Evolutionary conservation across 2,113 vertebrate genomes (phyloP).

Genomic region (Macroglossus sobrinus): DNA sequence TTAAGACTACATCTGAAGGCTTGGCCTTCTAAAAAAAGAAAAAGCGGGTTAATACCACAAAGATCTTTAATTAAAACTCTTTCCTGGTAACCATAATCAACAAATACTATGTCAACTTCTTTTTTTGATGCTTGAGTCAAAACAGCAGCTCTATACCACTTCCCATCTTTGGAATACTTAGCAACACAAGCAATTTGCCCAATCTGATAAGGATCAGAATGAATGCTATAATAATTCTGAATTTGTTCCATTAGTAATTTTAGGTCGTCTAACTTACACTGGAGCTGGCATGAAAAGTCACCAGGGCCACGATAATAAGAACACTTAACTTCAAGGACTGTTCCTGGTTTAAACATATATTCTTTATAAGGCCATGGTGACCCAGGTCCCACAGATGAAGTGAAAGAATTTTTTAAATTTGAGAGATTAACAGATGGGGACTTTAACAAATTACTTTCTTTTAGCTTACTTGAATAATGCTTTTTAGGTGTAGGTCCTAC

Average conservation of each 20-base stretch:
- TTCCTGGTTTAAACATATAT: slow-evolving; percentile 84
- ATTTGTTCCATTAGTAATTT: slow-evolving; percentile 86
- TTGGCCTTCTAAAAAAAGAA: slow-evolving; percentile 85
- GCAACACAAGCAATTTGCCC: slow-evolving; percentile 86
- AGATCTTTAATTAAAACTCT: slow-evolving; percentile 82
- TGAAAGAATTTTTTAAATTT: slow-evolving; percentile 31
- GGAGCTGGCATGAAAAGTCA: slow-evolving; percentile 91
- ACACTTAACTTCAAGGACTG: slow-evolving; percentile 84
- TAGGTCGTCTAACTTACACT: slow-evolving; percentile 78
- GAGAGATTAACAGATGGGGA: background rate
- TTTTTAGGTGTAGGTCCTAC: background rate
- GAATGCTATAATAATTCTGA: slow-evolving; percentile 84
- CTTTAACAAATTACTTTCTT: background rate
- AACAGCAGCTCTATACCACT: slow-evolving; percentile 88
- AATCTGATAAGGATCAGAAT: slow-evolving; percentile 76
- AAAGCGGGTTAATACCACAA: slow-evolving; percentile 83
- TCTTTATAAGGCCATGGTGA: slow-evolving; percentile 74
- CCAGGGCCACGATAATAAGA: slow-evolving; percentile 82
- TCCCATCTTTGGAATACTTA: slow-evolving; percentile 81
- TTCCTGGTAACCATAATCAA: slow-evolving; percentile 87
- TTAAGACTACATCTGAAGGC: slow-evolving; percentile 89
- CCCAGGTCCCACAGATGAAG: background rate
- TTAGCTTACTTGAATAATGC: background rate
- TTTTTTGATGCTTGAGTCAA: slow-evolving; percentile 66
- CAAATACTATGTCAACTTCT: slow-evolving; percentile 81